Base-by-base conservation (phyloP, 2,797 vertebrate genomes). In the Enteromius paludinosus region DNA sequence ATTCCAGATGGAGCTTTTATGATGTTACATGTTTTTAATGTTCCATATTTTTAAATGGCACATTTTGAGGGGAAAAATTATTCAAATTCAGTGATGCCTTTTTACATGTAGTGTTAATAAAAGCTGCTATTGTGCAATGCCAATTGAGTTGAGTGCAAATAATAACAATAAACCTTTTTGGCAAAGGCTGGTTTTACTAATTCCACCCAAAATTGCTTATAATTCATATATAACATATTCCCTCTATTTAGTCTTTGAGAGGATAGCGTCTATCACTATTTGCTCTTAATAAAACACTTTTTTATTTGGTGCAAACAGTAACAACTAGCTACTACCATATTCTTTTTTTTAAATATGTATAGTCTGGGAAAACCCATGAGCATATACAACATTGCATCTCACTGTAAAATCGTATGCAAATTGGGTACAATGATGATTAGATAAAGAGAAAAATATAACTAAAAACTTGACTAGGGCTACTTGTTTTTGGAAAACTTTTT, bases 51-150 rank as follows among this genome's bases (percentile, higher is more conserved):
- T 71, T 72, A 30, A 84, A n/a, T 10, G 12, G 45, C 25, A 49
- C 10, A 25, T 79, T 74, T 73, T n/a, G 12, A 54, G 10, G 47
- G 35, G 15, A 38, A 54, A 43, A 35, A 65, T 79, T 5, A 84
- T 80, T 85, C 2, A 41, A 41, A 52, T 35, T 9, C 35, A 68
- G 35, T 12, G 38, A 71, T 35, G 77, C 65, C 17, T 78, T 84
- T 82, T 87, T 52, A 78, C 59, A 62, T 77, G 75, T 62, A 30
- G 41, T 64, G 56, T 79, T 77, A 68, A 76, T 84, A 79, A 78
- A 86, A 79, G 77, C 80, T 86, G 85, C 86, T 86, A 73, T 66
- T 85, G 81, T 81, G 62, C 49, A 79, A 79, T 38, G 54, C 64
- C 56, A 79, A 74, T 52, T 3, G 7, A 4, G 18, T 33, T 52